Evolutionary conservation across 64 coral and sea anemone genomes (phyloP), one percentile per base, ranked within the genome.

Genomic region (Pocillopora damicornis): DNA sequence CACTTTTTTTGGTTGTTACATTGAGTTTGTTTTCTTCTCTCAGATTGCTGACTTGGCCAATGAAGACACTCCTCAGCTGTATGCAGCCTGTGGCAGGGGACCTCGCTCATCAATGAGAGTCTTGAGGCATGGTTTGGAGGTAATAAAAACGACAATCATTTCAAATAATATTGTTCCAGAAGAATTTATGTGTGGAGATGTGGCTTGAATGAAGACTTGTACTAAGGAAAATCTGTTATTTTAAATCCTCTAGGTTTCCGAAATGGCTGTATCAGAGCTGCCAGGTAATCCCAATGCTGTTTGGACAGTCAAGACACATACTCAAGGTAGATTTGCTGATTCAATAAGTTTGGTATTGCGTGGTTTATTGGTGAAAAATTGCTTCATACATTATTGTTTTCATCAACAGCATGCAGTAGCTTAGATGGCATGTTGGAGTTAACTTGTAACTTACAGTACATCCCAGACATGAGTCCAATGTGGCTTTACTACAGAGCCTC

Each of bases 41-140:
- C 34, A 98, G 96, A 98, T 98, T 95, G 96, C 96, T 77, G 96
- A 98, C 90, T 76, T 98, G 34, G 96, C 96, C 15, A 98, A 98
- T 88, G 96, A 98, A 74, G 96, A 98, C 58, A 98, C 96, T 7
- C 96, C 96, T 18, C 96, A 98, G 72, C 71, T 98, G 77, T 98
- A 92, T 72, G 83, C 96, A 37, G 89, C 92, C 6, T 98, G 96
- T 59, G 96, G 96, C 8, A 88, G 96, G 15, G 96, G 90, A 0
- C 63, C 96, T 26, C 86, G 93, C 4, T 98, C 96, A 18, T 94
- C 92, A 13, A 58, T 98, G 22, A 79, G 96, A 22, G 96, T 98
- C 22, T 75, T 98, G 58, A 80, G 96, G 67, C 96, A 98, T 86
- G 96, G 96, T 23, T 25, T 98, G 60, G 96, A 98, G 93, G 96